Conservation (phyloP, 2,888 invertebrate species). For the Heteropelma amictum region DNA sequence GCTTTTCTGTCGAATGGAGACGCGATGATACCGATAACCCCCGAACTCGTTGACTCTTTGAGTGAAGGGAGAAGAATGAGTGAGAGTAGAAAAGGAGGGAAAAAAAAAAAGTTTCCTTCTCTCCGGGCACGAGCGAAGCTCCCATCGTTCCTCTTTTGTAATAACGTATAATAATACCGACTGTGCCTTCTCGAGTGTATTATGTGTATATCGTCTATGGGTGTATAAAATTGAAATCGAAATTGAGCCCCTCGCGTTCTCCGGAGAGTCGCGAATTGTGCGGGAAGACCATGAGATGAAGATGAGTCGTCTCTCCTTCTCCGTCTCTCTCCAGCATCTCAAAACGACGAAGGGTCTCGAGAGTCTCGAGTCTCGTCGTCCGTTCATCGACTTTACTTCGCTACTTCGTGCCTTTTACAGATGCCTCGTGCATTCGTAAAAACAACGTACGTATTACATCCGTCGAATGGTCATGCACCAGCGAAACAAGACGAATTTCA, state of each 20-base stretch:
- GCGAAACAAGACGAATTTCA: slow-evolving; percentile 35
- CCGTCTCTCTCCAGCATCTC: slow-evolving; percentile 10
- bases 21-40: slow-evolving; percentile 50
- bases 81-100: not conserved
- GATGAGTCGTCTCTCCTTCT: not conserved
- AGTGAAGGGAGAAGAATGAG: slow-evolving; percentile 39
- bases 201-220: not conserved
- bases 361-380: slow-evolving; percentile 53
- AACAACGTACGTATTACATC: slow-evolving; percentile 16
- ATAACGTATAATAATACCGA: slow-evolving; percentile 17
- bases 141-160: slow-evolving; percentile 22
- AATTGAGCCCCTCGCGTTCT: slow-evolving; percentile 34
- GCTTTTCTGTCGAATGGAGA: slow-evolving; percentile 21
- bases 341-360: slow-evolving; percentile 49
- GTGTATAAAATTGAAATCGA: slow-evolving; percentile 48
- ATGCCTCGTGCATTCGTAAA: not conserved
- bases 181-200: slow-evolving; percentile 44
- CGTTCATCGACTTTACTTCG: slow-evolving; percentile 53
- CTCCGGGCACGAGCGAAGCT: slow-evolving; percentile 33
- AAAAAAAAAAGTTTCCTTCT: slow-evolving; percentile 28
- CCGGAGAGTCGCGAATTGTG: slow-evolving; percentile 31
- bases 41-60: slow-evolving; percentile 51
- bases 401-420: not conserved
- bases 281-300: slow-evolving; percentile 32
- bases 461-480: not conserved